Evolutionary conservation across 2,113 vertebrate genomes (phyloP), one percentile per base, ranked within the genome.

Genomic region (Channa argus): DNA sequence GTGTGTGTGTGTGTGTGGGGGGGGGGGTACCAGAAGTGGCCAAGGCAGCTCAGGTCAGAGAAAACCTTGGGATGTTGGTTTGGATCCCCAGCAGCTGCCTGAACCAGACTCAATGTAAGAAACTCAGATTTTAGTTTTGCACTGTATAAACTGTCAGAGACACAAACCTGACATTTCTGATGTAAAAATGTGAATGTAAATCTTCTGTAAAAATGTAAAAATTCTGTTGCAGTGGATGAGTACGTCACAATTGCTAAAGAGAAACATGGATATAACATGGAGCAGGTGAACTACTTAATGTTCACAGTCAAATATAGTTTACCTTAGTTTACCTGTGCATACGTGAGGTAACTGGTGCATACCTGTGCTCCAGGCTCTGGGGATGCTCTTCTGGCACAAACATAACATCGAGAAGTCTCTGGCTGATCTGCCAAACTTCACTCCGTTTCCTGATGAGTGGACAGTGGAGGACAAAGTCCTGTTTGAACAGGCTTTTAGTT

Each of bases 321-420:
- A 15, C 33, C 46, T 15, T 5, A 61, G 11, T 61, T 2, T 5
- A 41, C n/a, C 14, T 46, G 15, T 9, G 0, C 36, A 38, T 36
- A 1, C 13, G n/a, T 3, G 8, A 41, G 3, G 44, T 8, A 15
- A 14, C 46, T 15, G 8, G 11, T 38, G 5, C 45, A 4, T 5
- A 41, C n/a, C 14, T 46, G 15, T 9, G 0, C 36, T 13, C 1
- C 84, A 98, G 97, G 97, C 97, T 44, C 95, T 99, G 54, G 97
- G 97, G 52, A 99, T 99, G 97, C 95, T 99, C 7, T 99, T 99
- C 84, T 99, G 97, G 97, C 97, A 99, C 92, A 98, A 98, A 84
- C 97, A 99, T 94, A 97, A 98, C 85, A 96, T 99, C 0, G 97
- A 99, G 89, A 98, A 98, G 63, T 99, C 97, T 71, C 83, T 99